Conservation (phyloP, 37 sponge, comb jelly and placozoan species). For the Geodia barretti region DNA sequence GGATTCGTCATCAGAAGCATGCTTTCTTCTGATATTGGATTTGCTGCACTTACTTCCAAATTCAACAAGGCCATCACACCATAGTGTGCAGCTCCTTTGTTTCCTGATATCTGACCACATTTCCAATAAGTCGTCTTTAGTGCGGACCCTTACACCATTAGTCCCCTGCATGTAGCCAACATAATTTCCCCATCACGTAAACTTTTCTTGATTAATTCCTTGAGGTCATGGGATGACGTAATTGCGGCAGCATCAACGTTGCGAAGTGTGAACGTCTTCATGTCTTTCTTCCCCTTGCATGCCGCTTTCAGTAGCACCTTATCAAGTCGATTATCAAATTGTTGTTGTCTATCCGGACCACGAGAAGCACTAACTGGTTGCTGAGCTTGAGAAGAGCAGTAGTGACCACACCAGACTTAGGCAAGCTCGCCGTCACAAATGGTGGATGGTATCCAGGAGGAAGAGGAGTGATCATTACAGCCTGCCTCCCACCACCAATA, state of each 20-base stretch:
- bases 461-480: no score
- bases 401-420: no score
- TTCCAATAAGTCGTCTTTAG: background rate
- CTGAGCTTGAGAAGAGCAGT: no score
- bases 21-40: background rate
- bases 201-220: constrained; percentile 3
- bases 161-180: constrained; percentile 18
- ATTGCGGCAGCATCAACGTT: background rate
- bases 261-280: background rate
- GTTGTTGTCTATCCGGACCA: no score
- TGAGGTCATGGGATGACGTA: background rate
- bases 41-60: no score
- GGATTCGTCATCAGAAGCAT: background rate
- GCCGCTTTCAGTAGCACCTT: background rate
- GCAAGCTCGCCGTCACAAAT: no score
- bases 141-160: constrained; percentile 5
- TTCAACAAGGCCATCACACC: constrained; percentile 25
- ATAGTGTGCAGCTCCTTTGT: background rate
- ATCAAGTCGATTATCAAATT: no score
- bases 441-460: no score
- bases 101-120: constrained; percentile 2
- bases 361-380: no score
- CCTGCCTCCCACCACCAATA: no score
- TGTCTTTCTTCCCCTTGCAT: background rate
- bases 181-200: constrained; percentile 11